phyloP scores from a whole-genome alignment of 2,797 vertebrate species.

The Pipistrellus pygmaeus region DNA sequence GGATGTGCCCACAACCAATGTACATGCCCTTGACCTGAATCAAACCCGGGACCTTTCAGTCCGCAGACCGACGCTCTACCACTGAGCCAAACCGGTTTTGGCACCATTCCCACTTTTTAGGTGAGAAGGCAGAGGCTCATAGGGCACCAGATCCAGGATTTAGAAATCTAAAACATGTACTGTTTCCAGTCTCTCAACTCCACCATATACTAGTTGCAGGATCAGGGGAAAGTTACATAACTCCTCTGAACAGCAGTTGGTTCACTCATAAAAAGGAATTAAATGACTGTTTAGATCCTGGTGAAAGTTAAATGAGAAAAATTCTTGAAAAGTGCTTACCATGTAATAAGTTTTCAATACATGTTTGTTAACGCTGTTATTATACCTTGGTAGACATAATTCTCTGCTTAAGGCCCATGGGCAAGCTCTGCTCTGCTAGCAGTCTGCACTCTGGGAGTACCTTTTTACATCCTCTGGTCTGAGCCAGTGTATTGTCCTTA shows the following conservation, averaged over 20 bases:
- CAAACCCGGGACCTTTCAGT: no score
- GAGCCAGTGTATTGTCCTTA: neutral
- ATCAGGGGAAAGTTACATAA: neutral
- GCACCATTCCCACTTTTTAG: neutral
- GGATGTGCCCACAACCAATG: no score
- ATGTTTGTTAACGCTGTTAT: neutral
- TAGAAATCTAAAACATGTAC: neutral
- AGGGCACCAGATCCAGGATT: neutral
- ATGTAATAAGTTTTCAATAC: neutral
- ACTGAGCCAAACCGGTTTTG: no score
- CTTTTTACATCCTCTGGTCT: neutral
- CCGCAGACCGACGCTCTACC: no score
- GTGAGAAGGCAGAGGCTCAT: conserved; percentile 2
- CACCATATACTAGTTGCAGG: neutral
- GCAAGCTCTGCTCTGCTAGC: neutral
- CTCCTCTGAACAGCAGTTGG: neutral
- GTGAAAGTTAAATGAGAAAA: conserved; percentile 58
- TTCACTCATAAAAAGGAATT: conserved; percentile 3
- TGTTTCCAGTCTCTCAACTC: neutral
- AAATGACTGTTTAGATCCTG: conserved; percentile 1
- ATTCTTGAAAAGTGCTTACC: neutral
- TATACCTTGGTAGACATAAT: neutral
- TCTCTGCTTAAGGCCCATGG: neutral
- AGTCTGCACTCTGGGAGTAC: neutral
- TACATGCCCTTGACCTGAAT: no score